Conservation (phyloP, 2,888 invertebrate genomes). For the Caenorhabditis zanzibari region DNA sequence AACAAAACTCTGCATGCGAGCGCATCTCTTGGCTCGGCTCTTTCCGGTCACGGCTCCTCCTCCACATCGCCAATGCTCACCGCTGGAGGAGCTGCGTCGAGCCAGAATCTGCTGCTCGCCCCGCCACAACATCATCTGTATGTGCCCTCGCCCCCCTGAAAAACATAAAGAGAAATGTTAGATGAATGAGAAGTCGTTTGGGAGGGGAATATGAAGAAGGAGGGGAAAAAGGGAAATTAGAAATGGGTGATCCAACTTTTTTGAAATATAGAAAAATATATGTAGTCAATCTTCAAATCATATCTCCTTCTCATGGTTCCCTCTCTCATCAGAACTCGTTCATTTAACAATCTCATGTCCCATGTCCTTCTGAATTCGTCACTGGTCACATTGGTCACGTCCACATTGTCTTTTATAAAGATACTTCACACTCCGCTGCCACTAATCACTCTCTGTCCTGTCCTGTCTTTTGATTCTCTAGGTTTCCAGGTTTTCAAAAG, state of each 20-base stretch:
- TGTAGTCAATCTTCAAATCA: background rate
- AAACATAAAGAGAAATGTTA: slow-evolving; percentile 3
- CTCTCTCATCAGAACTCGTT: background rate
- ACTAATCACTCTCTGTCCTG: slow-evolving; percentile 53
- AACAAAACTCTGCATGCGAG: slow-evolving; percentile 62
- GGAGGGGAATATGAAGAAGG: background rate
- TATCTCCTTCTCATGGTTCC: background rate
- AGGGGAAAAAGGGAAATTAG: too few relatives aligned
- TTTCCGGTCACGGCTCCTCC: slow-evolving; percentile 45
- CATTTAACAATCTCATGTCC: slow-evolving; percentile 1
- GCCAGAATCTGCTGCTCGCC: slow-evolving; percentile 61
- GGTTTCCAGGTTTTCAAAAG: slow-evolving; percentile 3
- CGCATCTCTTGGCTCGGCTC: slow-evolving; percentile 60
- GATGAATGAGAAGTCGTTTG: slow-evolving; percentile 15
- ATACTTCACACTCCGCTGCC: slow-evolving; percentile 30
- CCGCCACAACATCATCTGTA: slow-evolving; percentile 66
- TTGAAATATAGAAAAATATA: background rate
- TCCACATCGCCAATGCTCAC: slow-evolving; percentile 54
- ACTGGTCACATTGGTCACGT: slow-evolving; percentile 44
- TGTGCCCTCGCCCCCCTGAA: slow-evolving; percentile 29
- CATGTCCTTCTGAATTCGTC: slow-evolving; percentile 17
- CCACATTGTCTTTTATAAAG: slow-evolving; percentile 28
- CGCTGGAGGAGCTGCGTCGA: slow-evolving; percentile 51
- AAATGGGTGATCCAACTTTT: background rate
- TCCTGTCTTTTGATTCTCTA: slow-evolving; percentile 33